Conservation (phyloP, 2,888 invertebrate species). For the Odontothrips loti region DNA sequence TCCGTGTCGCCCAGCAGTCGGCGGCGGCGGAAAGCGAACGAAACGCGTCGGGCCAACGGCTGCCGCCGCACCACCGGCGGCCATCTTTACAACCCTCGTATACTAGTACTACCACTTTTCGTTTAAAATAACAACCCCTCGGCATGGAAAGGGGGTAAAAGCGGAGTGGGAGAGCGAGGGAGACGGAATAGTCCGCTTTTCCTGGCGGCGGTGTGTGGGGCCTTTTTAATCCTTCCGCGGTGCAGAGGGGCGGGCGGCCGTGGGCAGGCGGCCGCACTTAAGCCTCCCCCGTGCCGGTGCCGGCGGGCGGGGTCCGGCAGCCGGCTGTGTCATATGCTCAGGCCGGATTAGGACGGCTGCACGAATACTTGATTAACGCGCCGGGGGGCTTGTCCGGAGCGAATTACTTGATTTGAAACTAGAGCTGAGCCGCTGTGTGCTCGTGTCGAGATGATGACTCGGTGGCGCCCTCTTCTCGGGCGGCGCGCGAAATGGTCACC, state of each 20-base stretch:
- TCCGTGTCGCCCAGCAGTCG: no score
- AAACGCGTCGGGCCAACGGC: neutral
- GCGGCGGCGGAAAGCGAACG: no score
- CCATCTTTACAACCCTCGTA: neutral
- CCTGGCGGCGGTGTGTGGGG: no score
- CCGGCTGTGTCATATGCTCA: neutral
- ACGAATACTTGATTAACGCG: neutral
- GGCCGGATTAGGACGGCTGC: neutral
- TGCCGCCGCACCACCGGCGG: neutral
- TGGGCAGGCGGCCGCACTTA: neutral
- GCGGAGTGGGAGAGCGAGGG: neutral
- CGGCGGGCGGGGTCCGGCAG: neutral
- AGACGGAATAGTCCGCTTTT: neutral
- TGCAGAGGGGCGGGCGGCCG: neutral
- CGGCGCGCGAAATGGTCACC: no score
- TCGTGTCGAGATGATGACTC: neutral
- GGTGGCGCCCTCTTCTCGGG: neutral
- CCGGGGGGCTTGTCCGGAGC: neutral
- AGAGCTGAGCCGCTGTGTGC: neutral
- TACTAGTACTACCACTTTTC: neutral
- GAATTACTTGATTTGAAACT: no score
- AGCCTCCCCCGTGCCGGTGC: neutral
- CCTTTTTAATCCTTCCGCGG: conserved; percentile 14
- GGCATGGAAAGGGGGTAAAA: neutral
- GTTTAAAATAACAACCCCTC: conserved; percentile 2